Evolutionary conservation across 2,113 vertebrate genomes (phyloP), one percentile per base, ranked within the genome.

Genomic region (Alexandromys fortis): DNA sequence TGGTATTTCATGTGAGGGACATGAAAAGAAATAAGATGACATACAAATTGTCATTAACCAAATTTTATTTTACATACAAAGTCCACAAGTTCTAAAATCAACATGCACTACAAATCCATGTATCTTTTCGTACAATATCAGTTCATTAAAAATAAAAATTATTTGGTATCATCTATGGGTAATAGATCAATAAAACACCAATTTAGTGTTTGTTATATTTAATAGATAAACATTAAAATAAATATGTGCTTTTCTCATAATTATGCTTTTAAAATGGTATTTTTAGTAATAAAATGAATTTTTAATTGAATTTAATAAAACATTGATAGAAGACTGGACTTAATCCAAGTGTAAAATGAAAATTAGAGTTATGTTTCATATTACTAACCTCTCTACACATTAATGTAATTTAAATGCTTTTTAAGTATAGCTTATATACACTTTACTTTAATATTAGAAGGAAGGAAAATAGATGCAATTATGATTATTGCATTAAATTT

Each of bases 331-430:
- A 92, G 55, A 16, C 63, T 96, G 52, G 61, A 93, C 33, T 92
- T 91, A 91, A 49, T 86, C 94, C 83, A 91, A 86, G 55, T 92
- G 22, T 96, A 96, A 97, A 96, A 94, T 94, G 21, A 78, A 97
- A 95, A 90, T 94, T 61, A 95, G 70, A 94, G 22, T 78, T 93
- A 88, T 52, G 85, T 68, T 96, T 97, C 38, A 86, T 94, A 88
- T 9, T 92, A 76, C 26, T 33, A 81, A 95, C 90, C 35, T 93
- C 85, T 77, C 3, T 95, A 87, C 52, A 89, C 12, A 88, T 88
- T 95, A 81, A 82, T 96, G 7, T 94, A 92, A 91, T 90, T 87
- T 95, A 96, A 96, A 94, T 91, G 78, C 24, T 94, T 4, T 73
- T 86, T 89, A 87, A 93, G 1, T 75, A 13, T 35, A 77, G 26